Base-by-base conservation (phyloP, 2,888 invertebrate species). In the Glyphotaelius pellucidus region DNA sequence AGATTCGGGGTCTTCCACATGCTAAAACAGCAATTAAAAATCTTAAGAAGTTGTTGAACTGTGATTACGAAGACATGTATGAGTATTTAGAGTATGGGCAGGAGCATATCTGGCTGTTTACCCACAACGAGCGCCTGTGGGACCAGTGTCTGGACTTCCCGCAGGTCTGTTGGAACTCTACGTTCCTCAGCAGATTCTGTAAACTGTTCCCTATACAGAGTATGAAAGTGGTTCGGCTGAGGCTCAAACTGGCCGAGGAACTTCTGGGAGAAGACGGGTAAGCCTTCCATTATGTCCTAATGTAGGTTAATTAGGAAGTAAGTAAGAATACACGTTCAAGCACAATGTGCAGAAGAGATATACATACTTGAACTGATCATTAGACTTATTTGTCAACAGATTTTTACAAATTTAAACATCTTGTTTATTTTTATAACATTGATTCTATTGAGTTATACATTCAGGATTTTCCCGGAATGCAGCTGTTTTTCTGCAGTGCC, bases 71-170 rank as follows among this genome's bases (percentile, higher is more conserved):
- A 91, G 96, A 97, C 93, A 96, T 98, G 96, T 96, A 97, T 92
- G 97, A 97, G 92, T 98, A 98, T 95, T 96, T 98, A 95, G 96
- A 97, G 90, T 98, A 97, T 95, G 98, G 98, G 4, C 97, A 97
- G 95, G 96, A 96, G 67, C 98, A 98, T 95, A 96, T 97, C 93
- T 97, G 98, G 96, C 96, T 98, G 94, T 98, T 98, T 94, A 97
- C 97, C 94, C 98, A 98, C 95, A 99, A 98, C 95, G 97, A 97
- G 92, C 97, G 98, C 94, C 96, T 99, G 94, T 98, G 98, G 98
- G 95, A 95, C 93, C 94, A 96, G 94, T 96, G 96, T 95, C 95
- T 94, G 94, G 96, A 96, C 94, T 96, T 96, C 94, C 96, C 96
- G 38, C 95, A 95, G 85, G 95, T 96, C 90, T 97, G 97, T 94